These are phyloP conservation scores for Idaea straminata DNA, from an alignment of 2,888 invertebrate species.

Conservation along the genomic window DNA sequence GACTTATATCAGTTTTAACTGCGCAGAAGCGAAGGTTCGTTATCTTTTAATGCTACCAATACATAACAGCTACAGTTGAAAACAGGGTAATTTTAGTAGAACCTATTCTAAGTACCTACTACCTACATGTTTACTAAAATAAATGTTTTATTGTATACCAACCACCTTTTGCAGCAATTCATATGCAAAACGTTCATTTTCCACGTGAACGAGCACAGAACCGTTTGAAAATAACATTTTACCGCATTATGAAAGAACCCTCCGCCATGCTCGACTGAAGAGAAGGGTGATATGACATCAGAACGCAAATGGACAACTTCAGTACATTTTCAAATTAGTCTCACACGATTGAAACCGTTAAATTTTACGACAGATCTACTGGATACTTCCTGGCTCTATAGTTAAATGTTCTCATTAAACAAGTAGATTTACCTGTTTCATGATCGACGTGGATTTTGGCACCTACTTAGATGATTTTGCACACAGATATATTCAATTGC, in stretches of 20 bases:
- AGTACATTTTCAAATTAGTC: conserved; percentile 41
- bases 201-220: conserved; percentile 50
- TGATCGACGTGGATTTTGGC: not conserved
- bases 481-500: not conserved
- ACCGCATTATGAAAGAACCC: conserved; percentile 64
- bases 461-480: conserved; percentile 2
- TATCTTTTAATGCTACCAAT: conserved; percentile 5
- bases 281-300: conserved; percentile 51
- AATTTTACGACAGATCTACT: conserved; percentile 4
- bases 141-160: conserved; percentile 8
- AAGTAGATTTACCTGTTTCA: not conserved
- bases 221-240: conserved; percentile 66
- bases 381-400: not conserved
- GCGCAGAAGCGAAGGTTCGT: conserved; percentile 17
- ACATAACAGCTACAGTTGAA: not conserved
- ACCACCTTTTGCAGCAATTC: conserved; percentile 15
- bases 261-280: conserved; percentile 49
- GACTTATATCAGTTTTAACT: not conserved
- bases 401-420: not conserved
- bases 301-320: conserved; percentile 47
- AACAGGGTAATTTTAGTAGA: not conserved
- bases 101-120: conserved; percentile 6
- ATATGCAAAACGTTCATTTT: conserved; percentile 57
- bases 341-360: conserved; percentile 37
- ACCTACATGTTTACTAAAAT: not conserved